A percentile compares a stretch with the other conserved stretches of the same genome.
phyloP scores from a whole-genome alignment of 2,888 invertebrate species.

The Troilus luridus region DNA sequence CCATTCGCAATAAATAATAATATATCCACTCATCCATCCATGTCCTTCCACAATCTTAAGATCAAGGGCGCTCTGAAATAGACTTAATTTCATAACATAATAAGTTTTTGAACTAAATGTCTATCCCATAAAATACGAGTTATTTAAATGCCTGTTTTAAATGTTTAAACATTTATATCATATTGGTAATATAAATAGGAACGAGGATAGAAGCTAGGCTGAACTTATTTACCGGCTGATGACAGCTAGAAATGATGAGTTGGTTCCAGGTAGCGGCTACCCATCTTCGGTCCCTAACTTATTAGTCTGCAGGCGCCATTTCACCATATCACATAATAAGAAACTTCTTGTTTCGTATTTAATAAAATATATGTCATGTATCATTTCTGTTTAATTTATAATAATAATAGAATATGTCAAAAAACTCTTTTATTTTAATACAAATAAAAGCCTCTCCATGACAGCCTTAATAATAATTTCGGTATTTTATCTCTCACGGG shows the following conservation, averaged over 20 bases:
- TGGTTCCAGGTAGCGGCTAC: background rate
- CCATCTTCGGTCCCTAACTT: background rate
- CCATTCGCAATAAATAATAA: too few species aligned
- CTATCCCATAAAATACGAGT: background rate
- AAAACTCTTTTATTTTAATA: background rate
- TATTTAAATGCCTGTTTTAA: background rate
- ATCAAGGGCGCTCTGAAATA: too few species aligned
- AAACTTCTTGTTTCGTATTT: background rate
- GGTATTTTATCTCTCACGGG: background rate
- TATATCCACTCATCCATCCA: too few species aligned
- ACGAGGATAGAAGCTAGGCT: background rate
- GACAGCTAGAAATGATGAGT: slow-evolving; percentile 20
- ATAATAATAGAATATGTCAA: background rate
- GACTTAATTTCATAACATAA: too few species aligned
- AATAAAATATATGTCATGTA: background rate
- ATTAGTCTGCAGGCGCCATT: background rate
- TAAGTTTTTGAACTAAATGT: too few species aligned
- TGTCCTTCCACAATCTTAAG: too few species aligned
- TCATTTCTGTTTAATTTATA: background rate
- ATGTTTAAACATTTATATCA: background rate
- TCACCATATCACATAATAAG: background rate
- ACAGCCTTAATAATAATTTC: slow-evolving; percentile 3
- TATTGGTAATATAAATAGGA: background rate
- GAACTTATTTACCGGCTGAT: background rate
- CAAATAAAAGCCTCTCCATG: background rate